Percentiles rank a stretch among this genome's conserved stretches.
Evolutionary conservation across 2,113 vertebrate genomes (phyloP).

Genomic region (Sterna hirundo): DNA sequence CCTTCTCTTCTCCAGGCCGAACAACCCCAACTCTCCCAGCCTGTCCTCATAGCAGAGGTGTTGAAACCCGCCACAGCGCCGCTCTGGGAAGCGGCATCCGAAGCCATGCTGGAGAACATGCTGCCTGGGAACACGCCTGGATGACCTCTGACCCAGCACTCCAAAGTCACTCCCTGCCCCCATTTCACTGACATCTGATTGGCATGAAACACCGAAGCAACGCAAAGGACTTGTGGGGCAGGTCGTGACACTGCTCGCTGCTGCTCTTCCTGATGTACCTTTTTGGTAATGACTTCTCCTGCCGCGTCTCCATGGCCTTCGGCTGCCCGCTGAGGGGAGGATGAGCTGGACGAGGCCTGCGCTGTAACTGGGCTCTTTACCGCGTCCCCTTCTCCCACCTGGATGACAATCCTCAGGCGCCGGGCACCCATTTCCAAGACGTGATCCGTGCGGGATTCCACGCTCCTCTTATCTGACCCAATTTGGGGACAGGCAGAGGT

Average conservation of each 20-base stretch:
- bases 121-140: background rate
- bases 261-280: background rate
- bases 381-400: background rate
- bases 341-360: background rate
- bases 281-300: background rate
- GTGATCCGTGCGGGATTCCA: background rate
- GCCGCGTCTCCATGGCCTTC: fast-evolving
- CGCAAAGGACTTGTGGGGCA: fast-evolving
- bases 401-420: background rate
- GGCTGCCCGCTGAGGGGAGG: background rate
- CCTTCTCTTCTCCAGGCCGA: background rate
- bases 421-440: fast-evolving
- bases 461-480: background rate
- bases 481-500: background rate
- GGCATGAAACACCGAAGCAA: fast-evolving
- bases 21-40: background rate
- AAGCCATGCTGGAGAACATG: background rate
- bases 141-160: background rate
- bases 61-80: background rate
- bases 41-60: background rate
- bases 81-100: background rate
- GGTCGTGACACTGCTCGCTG: fast-evolving
- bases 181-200: background rate
- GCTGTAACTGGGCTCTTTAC: background rate
- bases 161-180: background rate